Evolutionary conservation across 2,888 invertebrate genomes (phyloP).

Genomic region (Amphipyra tragopoginis): DNA sequence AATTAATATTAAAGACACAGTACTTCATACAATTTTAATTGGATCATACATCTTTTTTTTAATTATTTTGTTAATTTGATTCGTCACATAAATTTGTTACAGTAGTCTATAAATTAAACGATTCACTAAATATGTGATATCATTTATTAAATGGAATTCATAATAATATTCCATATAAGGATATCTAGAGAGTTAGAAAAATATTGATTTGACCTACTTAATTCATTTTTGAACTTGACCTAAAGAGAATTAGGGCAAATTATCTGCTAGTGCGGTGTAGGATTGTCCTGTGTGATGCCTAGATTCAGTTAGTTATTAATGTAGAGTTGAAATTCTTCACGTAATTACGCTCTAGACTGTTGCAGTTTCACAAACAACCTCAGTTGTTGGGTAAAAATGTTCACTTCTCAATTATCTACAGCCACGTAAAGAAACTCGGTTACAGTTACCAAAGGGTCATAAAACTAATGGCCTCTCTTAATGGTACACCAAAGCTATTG

Average conservation of each 20-base stretch:
- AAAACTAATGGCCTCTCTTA: conserved; percentile 40
- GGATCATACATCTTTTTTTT: conserved; percentile 6
- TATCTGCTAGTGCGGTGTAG: no score
- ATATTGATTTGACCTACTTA: no score
- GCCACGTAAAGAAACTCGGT: conserved; percentile 8
- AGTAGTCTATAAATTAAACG: neutral
- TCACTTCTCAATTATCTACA: conserved; percentile 23
- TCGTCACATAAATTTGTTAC: neutral
- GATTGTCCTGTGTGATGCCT: no score
- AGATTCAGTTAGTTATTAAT: no score
- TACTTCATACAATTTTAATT: conserved; percentile 9
- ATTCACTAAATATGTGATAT: neutral
- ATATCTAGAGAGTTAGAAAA: no score
- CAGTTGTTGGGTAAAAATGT: conserved; percentile 4
- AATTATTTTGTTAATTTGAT: conserved; percentile 13
- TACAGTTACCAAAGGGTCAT: conserved; percentile 29
- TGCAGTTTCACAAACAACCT: conserved; percentile 4
- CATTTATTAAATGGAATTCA: neutral
- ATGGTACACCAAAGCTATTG: conserved; percentile 39
- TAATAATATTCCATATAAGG: no score
- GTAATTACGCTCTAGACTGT: neutral
- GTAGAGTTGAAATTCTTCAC: no score
- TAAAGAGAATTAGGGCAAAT: no score
- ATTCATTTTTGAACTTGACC: no score
- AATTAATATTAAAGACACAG: conserved; percentile 6